These are phyloP conservation scores for Andrena chrysosceles DNA, from an alignment of 2,888 invertebrate genomes.

Conservation along the genomic window DNA sequence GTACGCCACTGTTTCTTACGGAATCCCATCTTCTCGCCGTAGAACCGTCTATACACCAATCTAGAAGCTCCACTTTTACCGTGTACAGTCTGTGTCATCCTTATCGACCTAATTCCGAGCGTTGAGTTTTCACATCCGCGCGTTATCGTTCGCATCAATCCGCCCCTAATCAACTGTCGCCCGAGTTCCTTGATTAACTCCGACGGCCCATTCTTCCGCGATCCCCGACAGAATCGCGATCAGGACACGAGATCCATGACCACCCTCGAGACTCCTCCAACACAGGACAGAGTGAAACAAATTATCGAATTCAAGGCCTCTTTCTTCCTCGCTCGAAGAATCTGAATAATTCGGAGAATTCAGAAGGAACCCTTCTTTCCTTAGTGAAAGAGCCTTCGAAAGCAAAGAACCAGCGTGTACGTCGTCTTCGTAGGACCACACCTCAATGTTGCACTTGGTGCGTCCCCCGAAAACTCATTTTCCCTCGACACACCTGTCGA, in stretches of 20 bases:
- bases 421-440: not conserved
- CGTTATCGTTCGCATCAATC: constrained; percentile 38
- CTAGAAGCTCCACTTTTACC: constrained; percentile 24
- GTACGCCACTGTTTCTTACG: not conserved
- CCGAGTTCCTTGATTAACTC: constrained; percentile 38
- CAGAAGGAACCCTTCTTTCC: not conserved
- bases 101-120: constrained; percentile 24
- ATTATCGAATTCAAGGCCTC: not conserved
- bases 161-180: constrained; percentile 27
- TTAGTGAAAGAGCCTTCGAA: no score
- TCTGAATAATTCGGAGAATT: not conserved
- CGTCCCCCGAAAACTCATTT: constrained; percentile 5
- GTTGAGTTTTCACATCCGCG: constrained; percentile 24
- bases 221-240: constrained; percentile 5
- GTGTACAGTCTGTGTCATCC: constrained; percentile 16
- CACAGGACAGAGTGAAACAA: not conserved
- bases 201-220: constrained; percentile 1
- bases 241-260: not conserved
- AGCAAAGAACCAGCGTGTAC: not conserved
- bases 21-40: constrained; percentile 12
- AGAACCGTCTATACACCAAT: not conserved
- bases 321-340: not conserved
- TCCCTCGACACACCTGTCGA: constrained; percentile 17
- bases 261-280: not conserved
- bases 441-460: not conserved